phyloP scores from a whole-genome alignment of 2,888 invertebrate genomes.

The Proisotoma minuta region DNA sequence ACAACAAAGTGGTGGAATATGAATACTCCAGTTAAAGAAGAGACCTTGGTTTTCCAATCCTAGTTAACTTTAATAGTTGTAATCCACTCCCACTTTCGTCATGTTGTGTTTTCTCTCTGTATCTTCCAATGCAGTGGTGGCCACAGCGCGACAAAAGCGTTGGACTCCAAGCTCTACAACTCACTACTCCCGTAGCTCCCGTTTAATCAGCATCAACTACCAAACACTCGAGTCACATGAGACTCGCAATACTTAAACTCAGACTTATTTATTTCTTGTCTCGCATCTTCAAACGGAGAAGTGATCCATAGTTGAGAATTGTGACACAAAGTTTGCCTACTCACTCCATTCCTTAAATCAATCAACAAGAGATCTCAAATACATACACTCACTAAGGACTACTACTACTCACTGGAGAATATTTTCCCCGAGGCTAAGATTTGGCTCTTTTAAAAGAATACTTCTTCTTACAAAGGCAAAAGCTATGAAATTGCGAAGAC shows the following conservation, averaged over 20 bases:
- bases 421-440: no score
- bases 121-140: background rate
- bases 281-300: background rate
- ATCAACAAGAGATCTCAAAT: background rate
- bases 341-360: background rate
- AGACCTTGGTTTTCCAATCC: no score
- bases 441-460: no score
- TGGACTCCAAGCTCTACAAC: background rate
- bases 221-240: background rate
- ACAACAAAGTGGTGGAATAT: no score
- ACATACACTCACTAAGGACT: no score
- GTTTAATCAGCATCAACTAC: background rate
- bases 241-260: background rate
- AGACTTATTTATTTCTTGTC: background rate
- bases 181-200: constrained; percentile 1
- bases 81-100: no score
- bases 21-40: no score
- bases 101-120: no score
- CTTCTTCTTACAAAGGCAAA: background rate
- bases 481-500: constrained; percentile 2
- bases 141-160: background rate
- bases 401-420: no score
- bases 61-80: no score
- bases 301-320: background rate
- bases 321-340: background rate